Conservation (phyloP, 35 echinoderm and acorn worm genomes). For the Diadema setosum region DNA sequence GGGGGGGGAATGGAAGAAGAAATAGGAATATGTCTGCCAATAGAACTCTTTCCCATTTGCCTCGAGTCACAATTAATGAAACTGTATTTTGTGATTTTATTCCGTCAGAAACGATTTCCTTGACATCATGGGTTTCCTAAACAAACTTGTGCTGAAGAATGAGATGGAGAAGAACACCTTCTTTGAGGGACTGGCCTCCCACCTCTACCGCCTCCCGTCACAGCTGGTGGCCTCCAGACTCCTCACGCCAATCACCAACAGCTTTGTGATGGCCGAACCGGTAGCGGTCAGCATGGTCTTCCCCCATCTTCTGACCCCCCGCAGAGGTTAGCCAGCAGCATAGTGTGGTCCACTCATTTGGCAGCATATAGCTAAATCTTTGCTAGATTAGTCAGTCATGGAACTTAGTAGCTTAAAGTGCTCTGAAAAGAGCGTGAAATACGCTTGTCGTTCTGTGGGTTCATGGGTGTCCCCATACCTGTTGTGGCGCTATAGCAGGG, state of each 20-base stretch:
- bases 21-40: too few relatives aligned
- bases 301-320: conserved; percentile 78
- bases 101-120: conserved; percentile 90
- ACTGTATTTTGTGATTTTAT: neutral
- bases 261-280: conserved; percentile 94
- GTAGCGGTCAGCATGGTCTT: conserved; percentile 67
- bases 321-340: conserved; percentile 76
- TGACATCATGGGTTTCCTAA: conserved; percentile 85
- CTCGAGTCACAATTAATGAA: too few relatives aligned
- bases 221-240: conserved; percentile 71
- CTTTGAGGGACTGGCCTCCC: conserved; percentile 83
- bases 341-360: too few relatives aligned
- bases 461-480: too few relatives aligned
- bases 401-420: too few relatives aligned
- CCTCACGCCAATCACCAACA: conserved; percentile 60
- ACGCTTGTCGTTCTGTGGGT: too few relatives aligned
- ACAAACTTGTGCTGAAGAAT: conserved; percentile 81
- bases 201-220: conserved; percentile 62
- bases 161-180: conserved; percentile 86
- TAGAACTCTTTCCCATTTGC: too few relatives aligned
- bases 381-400: too few relatives aligned
- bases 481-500: too few relatives aligned
- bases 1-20: too few relatives aligned
- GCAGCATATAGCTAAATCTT: too few relatives aligned
- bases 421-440: too few relatives aligned